phyloP scores from a whole-genome alignment of 2,888 invertebrate species.

The Cheilosia impressa region DNA sequence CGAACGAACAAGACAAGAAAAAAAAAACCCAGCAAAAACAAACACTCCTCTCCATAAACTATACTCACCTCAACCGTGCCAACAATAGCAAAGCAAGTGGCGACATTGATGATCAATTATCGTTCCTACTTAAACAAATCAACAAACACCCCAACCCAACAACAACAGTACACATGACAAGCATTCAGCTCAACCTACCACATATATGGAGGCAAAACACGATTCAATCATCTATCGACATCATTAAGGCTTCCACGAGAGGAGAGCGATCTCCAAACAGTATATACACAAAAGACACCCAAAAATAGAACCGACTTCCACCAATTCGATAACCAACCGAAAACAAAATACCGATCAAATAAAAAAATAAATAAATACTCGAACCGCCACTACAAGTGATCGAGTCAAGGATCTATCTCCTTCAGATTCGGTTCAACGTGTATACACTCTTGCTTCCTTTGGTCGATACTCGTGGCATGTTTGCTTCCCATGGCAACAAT shows the following conservation, averaged over 20 bases:
- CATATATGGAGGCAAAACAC: constrained; percentile 40
- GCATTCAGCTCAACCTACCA: constrained; percentile 40
- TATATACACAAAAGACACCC: constrained; percentile 32
- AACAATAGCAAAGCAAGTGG: constrained; percentile 54
- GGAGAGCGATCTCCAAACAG: constrained; percentile 51
- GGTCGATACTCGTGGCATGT: constrained; percentile 2
- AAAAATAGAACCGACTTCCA: constrained; percentile 43
- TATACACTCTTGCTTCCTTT: constrained; percentile 26
- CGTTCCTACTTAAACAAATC: constrained; percentile 71
- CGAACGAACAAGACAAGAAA: neutral
- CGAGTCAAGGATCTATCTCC: constrained; percentile 69
- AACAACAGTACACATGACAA: constrained; percentile 8
- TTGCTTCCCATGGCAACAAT: constrained; percentile 58
- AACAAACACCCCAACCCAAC: constrained; percentile 43
- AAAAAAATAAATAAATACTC: constrained; percentile 73
- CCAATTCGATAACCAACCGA: constrained; percentile 1
- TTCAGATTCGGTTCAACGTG: constrained; percentile 58
- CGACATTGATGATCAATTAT: constrained; percentile 73
- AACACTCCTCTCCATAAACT: constrained; percentile 8
- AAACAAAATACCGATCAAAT: constrained; percentile 58
- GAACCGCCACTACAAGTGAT: constrained; percentile 61
- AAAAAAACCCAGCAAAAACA: neutral
- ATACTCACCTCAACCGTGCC: constrained; percentile 23
- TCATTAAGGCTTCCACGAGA: constrained; percentile 47
- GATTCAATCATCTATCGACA: constrained; percentile 54